A percentile compares a stretch with the other conserved stretches of the same genome.
These are phyloP conservation scores for Carassius auratus DNA, from an alignment of 2,113 vertebrate genomes.

Conservation along the genomic window DNA sequence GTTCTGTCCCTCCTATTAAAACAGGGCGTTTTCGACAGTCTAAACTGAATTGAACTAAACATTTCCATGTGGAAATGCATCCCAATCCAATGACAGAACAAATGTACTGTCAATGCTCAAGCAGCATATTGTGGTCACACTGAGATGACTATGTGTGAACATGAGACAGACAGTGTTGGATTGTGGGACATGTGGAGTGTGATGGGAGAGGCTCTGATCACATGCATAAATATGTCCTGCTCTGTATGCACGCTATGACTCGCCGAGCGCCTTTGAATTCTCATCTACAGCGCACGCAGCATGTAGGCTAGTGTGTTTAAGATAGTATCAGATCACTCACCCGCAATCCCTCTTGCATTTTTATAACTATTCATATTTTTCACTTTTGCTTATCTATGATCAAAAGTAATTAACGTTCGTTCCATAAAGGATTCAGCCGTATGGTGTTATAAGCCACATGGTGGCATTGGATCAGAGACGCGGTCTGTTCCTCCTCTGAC, in stretches of 20 bases:
- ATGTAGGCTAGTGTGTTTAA: slow-evolving; percentile 27
- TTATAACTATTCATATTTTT: neutral
- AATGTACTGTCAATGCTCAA: neutral
- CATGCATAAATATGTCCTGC: slow-evolving; percentile 34
- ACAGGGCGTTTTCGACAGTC: neutral
- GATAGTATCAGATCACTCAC: slow-evolving; percentile 10
- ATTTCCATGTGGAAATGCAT: neutral
- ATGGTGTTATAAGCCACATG: slow-evolving; percentile 13
- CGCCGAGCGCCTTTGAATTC: slow-evolving; percentile 26
- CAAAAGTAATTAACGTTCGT: slow-evolving; percentile 27
- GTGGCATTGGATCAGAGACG: neutral
- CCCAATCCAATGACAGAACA: neutral
- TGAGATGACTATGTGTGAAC: neutral
- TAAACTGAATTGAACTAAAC: neutral
- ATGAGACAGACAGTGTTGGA: slow-evolving; percentile 26
- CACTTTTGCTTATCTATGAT: slow-evolving; percentile 3
- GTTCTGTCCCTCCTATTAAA: neutral
- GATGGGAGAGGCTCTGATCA: slow-evolving; percentile 29
- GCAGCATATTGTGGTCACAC: neutral
- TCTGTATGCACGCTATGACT: slow-evolving; percentile 34
- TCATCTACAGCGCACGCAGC: neutral
- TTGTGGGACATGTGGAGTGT: slow-evolving; percentile 28
- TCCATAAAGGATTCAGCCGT: neutral
- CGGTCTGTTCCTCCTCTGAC: slow-evolving; percentile 38
- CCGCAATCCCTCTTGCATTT: neutral